phyloP scores from a whole-genome alignment of 2,888 invertebrate genomes.

The Cosmopolites sordidus region DNA sequence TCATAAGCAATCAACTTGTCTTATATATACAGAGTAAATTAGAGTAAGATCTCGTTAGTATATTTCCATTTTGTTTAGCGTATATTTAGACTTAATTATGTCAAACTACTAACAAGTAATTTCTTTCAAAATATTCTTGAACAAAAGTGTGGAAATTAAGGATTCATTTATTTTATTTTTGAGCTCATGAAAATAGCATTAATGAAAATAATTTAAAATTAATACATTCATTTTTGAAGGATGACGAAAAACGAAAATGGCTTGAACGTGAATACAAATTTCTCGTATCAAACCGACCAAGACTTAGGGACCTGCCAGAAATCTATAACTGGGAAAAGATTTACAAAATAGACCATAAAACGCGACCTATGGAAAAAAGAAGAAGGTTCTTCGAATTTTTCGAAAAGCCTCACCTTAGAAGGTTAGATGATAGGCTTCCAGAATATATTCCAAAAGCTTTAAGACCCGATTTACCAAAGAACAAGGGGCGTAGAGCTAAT shows the following conservation, averaged over 20 bases:
- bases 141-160: too few relatives aligned
- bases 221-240: conserved; percentile 35
- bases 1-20: too few relatives aligned
- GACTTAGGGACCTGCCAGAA: conserved; percentile 62
- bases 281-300: conserved; percentile 63
- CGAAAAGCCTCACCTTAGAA: conserved; percentile 60
- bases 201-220: too few relatives aligned
- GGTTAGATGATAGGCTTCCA: conserved; percentile 63
- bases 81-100: too few relatives aligned
- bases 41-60: too few relatives aligned
- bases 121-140: too few relatives aligned
- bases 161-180: too few relatives aligned
- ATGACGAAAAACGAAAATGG: conserved; percentile 66
- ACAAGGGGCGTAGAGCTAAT: conserved; percentile 60
- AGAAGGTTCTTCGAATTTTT: conserved; percentile 66
- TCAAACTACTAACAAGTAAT: too few relatives aligned
- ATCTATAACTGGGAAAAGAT: conserved; percentile 78
- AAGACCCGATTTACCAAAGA: conserved; percentile 57
- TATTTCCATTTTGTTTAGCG: too few relatives aligned
- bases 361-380: conserved; percentile 63
- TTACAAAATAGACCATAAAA: conserved; percentile 69
- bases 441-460: conserved; percentile 66
- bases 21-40: too few relatives aligned
- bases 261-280: conserved; percentile 66
- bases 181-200: too few relatives aligned